A percentile compares a stretch with the other conserved stretches of the same genome.
These are phyloP conservation scores for Stegostoma tigrinum DNA, from an alignment of 2,113 vertebrate genomes.

Conservation along the genomic window DNA sequence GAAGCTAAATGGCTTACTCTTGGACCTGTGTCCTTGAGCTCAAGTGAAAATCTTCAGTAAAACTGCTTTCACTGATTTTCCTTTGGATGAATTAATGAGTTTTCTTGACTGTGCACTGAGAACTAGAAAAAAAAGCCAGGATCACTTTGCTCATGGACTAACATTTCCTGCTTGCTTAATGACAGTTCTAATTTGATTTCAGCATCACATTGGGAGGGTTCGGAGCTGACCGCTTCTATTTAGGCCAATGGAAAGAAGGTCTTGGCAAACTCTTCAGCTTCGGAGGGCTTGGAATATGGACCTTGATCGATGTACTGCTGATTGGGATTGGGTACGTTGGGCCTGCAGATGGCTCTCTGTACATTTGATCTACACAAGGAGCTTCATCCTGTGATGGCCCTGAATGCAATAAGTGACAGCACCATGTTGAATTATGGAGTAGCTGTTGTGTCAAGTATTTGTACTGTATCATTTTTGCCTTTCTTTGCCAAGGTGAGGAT, in stretches of 20 bases:
- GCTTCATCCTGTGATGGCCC: background rate
- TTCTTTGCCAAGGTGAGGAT: background rate
- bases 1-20: too few species aligned
- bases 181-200: slow-evolving; percentile 36
- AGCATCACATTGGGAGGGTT: slow-evolving; percentile 95
- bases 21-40: too few species aligned
- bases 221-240: slow-evolving; percentile 91
- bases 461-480: background rate
- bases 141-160: background rate
- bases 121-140: background rate
- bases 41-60: too few species aligned
- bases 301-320: slow-evolving; percentile 85
- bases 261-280: slow-evolving; percentile 98
- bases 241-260: slow-evolving; percentile 96
- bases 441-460: background rate
- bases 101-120: background rate
- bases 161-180: slow-evolving; percentile 1
- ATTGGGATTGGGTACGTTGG: slow-evolving; percentile 93
- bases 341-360: slow-evolving; percentile 90
- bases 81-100: background rate
- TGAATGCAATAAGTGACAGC: background rate
- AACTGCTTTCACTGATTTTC: too few species aligned
- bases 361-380: slow-evolving; percentile 65
- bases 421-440: background rate
- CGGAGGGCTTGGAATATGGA: slow-evolving; percentile 95